A percentile compares a stretch with the other conserved stretches of the same genome.
phyloP scores from a whole-genome alignment of 2,113 vertebrate genomes.

The Gulo gulo region DNA sequence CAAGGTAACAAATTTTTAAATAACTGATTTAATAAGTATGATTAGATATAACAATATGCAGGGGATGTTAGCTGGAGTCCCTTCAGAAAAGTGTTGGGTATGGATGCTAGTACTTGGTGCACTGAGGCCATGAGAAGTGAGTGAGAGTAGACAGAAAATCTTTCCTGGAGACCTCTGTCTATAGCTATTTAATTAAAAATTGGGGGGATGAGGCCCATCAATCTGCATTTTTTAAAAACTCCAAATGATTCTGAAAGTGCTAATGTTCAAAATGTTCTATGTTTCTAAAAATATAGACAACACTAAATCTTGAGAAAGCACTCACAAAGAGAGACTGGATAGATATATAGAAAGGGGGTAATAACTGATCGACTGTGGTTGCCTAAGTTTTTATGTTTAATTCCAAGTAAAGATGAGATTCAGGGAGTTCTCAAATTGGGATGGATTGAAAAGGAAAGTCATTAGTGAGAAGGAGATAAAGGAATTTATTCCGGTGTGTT shows the following conservation, averaged over 20 bases:
- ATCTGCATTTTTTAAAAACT: not conserved
- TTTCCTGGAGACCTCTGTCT: not conserved
- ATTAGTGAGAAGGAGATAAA: not conserved
- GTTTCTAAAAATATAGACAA: not conserved
- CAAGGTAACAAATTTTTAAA: not conserved
- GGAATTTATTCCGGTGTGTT: not conserved
- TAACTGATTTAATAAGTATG: not conserved
- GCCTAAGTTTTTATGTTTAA: not conserved
- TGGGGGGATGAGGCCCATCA: not conserved
- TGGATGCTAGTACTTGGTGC: not conserved
- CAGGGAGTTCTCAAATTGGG: not conserved
- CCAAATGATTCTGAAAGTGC: not conserved
- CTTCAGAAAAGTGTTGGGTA: not conserved
- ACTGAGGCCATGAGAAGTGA: not conserved
- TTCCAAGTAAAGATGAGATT: not conserved
- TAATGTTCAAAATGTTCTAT: not conserved
- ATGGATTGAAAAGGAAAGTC: not conserved
- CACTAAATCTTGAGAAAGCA: not conserved
- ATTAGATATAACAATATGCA: not conserved
- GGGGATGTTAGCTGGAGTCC: not conserved
- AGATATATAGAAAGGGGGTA: not conserved
- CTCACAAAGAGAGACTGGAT: not conserved
- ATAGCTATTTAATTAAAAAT: not conserved
- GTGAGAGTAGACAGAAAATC: not conserved
- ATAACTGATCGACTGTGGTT: not conserved